These are phyloP conservation scores for Erithacus rubecula DNA, from an alignment of 2,797 vertebrate genomes.

Conservation along the genomic window DNA sequence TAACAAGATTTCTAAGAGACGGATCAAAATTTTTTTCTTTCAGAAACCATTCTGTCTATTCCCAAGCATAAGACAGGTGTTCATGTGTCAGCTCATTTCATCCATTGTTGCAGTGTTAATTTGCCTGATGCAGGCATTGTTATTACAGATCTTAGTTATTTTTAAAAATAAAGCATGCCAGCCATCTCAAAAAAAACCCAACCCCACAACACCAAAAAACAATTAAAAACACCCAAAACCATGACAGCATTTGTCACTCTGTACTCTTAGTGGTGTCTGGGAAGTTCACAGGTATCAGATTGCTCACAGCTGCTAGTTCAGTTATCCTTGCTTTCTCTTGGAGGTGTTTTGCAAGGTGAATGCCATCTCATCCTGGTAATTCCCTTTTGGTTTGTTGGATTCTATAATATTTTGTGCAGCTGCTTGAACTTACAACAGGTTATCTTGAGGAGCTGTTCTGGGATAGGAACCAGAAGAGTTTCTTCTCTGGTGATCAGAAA, in stretches of 20 bases:
- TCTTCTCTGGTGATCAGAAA: not conserved
- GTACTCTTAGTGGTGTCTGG: not conserved
- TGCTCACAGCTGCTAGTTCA: not conserved
- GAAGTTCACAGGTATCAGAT: not conserved
- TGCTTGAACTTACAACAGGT: not conserved
- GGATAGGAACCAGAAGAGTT: not conserved
- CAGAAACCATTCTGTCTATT: not conserved
- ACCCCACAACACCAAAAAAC: not conserved
- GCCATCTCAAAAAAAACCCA: not conserved
- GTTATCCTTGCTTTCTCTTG: not conserved
- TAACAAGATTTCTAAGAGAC: not conserved
- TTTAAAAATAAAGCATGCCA: not conserved
- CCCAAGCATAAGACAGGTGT: not conserved
- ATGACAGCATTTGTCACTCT: not conserved
- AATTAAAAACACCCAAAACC: accelerated
- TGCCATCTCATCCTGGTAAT: not conserved
- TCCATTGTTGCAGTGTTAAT: not conserved
- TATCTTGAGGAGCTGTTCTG: not conserved
- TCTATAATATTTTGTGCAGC: not conserved
- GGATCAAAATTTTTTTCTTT: not conserved
- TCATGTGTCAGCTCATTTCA: not conserved
- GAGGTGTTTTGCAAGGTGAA: not conserved
- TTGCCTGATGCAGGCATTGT: not conserved
- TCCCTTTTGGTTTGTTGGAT: not conserved
- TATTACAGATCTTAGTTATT: not conserved